Conservation (phyloP, 2,113 vertebrate genomes). For the Scalopus aquaticus region DNA sequence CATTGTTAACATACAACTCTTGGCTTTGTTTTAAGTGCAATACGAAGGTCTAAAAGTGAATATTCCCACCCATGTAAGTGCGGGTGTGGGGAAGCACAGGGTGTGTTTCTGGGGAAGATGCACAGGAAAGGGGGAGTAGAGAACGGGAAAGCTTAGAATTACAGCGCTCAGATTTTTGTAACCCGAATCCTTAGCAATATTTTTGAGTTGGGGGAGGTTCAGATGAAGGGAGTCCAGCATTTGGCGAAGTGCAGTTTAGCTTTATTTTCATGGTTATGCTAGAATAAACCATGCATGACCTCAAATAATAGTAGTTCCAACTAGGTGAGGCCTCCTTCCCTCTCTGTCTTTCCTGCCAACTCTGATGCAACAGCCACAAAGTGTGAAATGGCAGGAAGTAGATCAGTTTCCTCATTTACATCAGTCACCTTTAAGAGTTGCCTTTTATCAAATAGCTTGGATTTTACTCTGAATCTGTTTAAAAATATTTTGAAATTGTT, state of each 20-base stretch:
- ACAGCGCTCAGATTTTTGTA: background rate
- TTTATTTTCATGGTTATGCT: background rate
- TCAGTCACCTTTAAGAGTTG: background rate
- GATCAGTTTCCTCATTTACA: background rate
- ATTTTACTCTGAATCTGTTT: background rate
- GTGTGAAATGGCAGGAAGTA: background rate
- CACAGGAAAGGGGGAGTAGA: background rate
- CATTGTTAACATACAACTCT: background rate
- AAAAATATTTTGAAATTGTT: background rate
- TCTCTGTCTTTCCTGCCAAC: background rate
- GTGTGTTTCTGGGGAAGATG: background rate
- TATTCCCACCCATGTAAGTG: background rate
- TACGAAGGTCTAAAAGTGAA: background rate
- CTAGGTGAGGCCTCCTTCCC: background rate
- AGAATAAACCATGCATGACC: background rate
- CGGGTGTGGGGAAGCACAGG: fast-evolving
- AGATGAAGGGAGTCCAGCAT: background rate
- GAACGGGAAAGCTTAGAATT: background rate
- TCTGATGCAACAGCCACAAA: background rate
- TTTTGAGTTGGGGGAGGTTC: background rate
- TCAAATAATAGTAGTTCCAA: background rate
- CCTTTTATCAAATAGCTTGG: background rate
- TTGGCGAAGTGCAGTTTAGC: background rate
- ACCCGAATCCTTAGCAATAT: background rate
- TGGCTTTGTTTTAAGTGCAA: background rate